These are phyloP conservation scores for Ormyrus labotus DNA, from an alignment of 2,888 invertebrate species.

Conservation along the genomic window DNA sequence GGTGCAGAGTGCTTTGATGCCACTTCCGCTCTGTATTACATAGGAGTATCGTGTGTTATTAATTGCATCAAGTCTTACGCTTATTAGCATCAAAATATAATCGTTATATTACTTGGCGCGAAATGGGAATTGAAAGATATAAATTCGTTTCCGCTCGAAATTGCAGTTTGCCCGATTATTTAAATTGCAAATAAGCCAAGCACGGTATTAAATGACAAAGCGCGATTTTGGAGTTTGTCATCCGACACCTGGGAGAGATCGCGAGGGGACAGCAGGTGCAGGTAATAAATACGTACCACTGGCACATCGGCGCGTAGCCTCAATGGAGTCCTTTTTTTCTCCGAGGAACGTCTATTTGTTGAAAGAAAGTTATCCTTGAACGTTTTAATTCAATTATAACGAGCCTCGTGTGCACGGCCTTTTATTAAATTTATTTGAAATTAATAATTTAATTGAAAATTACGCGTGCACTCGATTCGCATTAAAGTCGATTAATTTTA, in stretches of 20 bases:
- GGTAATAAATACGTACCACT: constrained; percentile 33
- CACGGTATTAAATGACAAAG: constrained; percentile 50
- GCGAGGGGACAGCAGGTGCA: constrained; percentile 40
- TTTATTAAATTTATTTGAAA: constrained; percentile 8
- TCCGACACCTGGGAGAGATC: constrained; percentile 51
- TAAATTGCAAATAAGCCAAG: constrained; percentile 45
- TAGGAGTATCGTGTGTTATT: too few species aligned
- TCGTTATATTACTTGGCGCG: constrained; percentile 2
- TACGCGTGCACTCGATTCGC: not conserved
- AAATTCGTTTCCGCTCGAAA: constrained; percentile 8
- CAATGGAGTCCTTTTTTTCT: not conserved
- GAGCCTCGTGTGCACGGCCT: too few species aligned
- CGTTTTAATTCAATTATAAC: too few species aligned
- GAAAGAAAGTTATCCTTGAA: not conserved
- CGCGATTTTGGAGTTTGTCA: constrained; percentile 55
- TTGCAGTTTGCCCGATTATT: constrained; percentile 2
- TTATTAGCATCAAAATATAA: not conserved
- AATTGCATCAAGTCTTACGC: too few species aligned
- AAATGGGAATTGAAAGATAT: constrained; percentile 24
- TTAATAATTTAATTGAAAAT: not conserved
- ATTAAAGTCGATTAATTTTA: too few species aligned
- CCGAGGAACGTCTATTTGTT: constrained; percentile 31
- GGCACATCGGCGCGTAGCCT: not conserved
- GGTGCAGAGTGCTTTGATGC: too few species aligned
- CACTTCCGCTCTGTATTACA: too few species aligned